These are phyloP conservation scores for Bimastos eiseni DNA, from an alignment of 2,888 invertebrate genomes.

Conservation along the genomic window DNA sequence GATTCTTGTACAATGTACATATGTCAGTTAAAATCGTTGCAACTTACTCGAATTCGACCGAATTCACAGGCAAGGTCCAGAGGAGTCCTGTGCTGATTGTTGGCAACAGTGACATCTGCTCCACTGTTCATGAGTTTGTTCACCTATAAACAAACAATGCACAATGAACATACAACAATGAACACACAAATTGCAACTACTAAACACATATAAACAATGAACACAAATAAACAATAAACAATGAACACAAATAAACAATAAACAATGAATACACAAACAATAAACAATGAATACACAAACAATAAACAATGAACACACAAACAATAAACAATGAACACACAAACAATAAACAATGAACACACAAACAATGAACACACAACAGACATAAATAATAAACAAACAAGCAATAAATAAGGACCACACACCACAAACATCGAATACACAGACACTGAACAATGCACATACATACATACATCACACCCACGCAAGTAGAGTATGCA, in stretches of 20 bases:
- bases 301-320: too few species aligned
- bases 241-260: neutral
- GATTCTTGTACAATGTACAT: neutral
- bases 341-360: too few species aligned
- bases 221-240: neutral
- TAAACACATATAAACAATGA: neutral
- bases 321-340: too few species aligned
- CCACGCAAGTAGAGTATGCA: neutral
- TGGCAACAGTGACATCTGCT: constrained; percentile 60
- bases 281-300: neutral
- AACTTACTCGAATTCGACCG: constrained; percentile 60
- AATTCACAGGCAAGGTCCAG: constrained; percentile 65
- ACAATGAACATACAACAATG: neutral
- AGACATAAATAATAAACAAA: too few species aligned
- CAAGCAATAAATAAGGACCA: neutral
- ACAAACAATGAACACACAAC: too few species aligned
- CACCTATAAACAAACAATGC: constrained; percentile 54
- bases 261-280: too few species aligned
- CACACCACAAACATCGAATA: neutral
- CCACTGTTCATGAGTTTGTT: constrained; percentile 61
- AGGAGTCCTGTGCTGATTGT: constrained; percentile 62
- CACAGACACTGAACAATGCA: neutral
- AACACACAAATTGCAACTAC: neutral
- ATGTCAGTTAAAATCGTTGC: neutral
- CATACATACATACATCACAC: neutral